Evolutionary conservation across 2,113 vertebrate genomes (phyloP).

Genomic region (Campylomormyrus tamandua): DNA sequence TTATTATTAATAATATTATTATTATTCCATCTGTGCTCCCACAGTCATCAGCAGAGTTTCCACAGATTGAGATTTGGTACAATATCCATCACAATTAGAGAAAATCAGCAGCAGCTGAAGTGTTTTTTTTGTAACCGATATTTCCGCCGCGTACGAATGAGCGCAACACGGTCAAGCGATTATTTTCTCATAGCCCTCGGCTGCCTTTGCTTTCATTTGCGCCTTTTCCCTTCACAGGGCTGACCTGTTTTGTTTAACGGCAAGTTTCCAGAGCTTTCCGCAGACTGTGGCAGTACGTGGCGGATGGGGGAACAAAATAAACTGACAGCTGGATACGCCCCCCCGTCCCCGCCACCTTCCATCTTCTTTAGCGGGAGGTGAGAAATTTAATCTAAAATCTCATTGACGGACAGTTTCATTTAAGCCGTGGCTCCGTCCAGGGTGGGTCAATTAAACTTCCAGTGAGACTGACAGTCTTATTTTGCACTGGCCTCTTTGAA

Average conservation of each 20-base stretch:
- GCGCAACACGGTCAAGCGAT: neutral
- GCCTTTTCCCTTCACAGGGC: neutral
- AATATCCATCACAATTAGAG: neutral
- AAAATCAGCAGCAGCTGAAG: neutral
- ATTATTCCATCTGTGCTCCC: neutral
- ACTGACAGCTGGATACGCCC: neutral
- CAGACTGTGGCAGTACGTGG: neutral
- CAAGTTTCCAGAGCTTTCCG: neutral
- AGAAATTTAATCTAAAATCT: constrained; percentile 9
- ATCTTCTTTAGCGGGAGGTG: neutral
- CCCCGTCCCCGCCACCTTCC: neutral
- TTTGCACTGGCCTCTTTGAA: neutral
- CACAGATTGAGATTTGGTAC: neutral
- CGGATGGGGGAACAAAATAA: neutral
- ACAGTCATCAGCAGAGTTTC: neutral
- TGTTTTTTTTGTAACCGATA: neutral
- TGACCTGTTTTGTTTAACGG: neutral
- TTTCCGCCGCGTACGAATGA: neutral
- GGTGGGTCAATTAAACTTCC: neutral
- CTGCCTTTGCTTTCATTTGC: neutral
- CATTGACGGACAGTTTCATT: neutral
- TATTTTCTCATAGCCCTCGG: neutral
- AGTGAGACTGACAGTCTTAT: neutral
- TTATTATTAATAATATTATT: neutral
- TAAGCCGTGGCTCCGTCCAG: neutral